A percentile compares a stretch with the other conserved stretches of the same genome.
phyloP scores from a whole-genome alignment of 2,888 invertebrate genomes.

The Hemaris fuciformis region DNA sequence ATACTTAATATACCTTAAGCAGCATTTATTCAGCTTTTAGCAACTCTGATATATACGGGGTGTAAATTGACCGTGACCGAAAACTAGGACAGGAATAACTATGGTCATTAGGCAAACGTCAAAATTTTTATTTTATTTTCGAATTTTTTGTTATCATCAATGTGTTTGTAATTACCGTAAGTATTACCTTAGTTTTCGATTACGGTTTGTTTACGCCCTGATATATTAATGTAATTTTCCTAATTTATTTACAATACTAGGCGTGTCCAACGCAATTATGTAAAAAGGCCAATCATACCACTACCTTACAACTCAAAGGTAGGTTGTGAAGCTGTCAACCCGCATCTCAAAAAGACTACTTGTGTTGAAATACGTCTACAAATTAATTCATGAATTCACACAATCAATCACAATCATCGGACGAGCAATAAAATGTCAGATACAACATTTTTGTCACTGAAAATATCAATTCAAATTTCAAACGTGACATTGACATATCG shows the following conservation, averaged over 20 bases:
- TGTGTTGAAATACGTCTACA: neutral
- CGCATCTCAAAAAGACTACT: neutral
- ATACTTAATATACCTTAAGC: too few relatives aligned
- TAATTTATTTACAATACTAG: neutral
- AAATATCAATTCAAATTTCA: conserved; percentile 1
- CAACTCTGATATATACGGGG: too few relatives aligned
- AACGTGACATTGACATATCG: neutral
- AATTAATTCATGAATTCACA: neutral
- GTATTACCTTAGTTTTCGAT: too few relatives aligned
- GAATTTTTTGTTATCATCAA: too few relatives aligned
- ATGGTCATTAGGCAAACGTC: too few relatives aligned
- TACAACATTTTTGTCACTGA: neutral
- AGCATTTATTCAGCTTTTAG: too few relatives aligned
- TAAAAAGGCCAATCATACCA: neutral
- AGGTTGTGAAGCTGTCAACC: neutral
- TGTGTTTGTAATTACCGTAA: too few relatives aligned
- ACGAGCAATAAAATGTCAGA: neutral
- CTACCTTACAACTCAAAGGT: neutral
- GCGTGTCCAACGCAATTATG: neutral
- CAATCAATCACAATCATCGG: conserved; percentile 1
- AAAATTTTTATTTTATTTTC: too few relatives aligned
- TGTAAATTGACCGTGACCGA: too few relatives aligned
- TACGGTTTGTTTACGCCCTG: too few relatives aligned
- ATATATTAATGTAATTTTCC: too few relatives aligned
- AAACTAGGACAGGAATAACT: too few relatives aligned